A percentile compares a stretch with the other conserved stretches of the same genome.
Evolutionary conservation across 2,113 vertebrate genomes (phyloP).

Genomic region (Phrynosoma blainvillii): DNA sequence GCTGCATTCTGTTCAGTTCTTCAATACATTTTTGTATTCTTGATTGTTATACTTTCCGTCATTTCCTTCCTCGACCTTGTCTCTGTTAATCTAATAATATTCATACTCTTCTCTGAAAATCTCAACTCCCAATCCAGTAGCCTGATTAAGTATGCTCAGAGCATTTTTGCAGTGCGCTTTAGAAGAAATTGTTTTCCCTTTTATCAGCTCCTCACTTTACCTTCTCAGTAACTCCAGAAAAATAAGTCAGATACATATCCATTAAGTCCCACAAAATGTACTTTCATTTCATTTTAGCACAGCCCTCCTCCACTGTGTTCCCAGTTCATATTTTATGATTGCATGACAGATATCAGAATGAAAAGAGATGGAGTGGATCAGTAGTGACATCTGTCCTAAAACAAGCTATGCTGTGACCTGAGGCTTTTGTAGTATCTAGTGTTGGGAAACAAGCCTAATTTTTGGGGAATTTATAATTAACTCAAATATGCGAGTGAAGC

Average conservation of each 20-base stretch:
- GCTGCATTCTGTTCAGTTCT: not conserved
- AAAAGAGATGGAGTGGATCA: not conserved
- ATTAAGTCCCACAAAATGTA: not conserved
- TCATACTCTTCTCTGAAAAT: constrained; percentile 21
- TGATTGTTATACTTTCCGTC: not conserved
- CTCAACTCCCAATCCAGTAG: constrained; percentile 4
- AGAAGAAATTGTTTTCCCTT: not conserved
- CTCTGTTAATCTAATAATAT: constrained; percentile 28
- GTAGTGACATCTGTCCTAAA: not conserved
- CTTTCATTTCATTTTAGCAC: not conserved
- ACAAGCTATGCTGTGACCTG: too few species aligned
- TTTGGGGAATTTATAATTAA: too few species aligned
- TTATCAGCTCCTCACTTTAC: constrained; percentile 1
- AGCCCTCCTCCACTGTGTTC: fast-evolving
- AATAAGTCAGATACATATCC: not conserved
- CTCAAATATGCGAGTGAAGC: too few species aligned
- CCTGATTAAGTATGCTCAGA: not conserved
- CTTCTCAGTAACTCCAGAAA: not conserved
- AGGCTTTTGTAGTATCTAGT: not conserved
- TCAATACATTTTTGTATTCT: not conserved
- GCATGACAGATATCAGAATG: not conserved
- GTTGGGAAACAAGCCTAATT: too few species aligned
- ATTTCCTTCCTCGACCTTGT: constrained; percentile 30
- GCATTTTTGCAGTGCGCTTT: not conserved
- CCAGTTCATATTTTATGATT: not conserved